Percentiles rank a stretch among this genome's conserved stretches.
Conservation (phyloP, 2,888 invertebrate species). For the Nebria salina region DNA sequence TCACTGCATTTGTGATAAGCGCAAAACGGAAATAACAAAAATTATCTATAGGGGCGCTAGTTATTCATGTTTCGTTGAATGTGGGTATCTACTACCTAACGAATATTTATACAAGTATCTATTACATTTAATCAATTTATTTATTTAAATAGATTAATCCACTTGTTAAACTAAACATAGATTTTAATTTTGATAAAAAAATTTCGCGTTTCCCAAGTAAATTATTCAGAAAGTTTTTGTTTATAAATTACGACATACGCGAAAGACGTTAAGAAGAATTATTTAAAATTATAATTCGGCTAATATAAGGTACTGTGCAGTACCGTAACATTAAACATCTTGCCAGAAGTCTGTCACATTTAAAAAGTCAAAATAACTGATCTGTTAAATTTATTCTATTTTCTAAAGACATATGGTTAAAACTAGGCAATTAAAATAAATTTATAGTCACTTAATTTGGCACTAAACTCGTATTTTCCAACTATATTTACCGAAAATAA, state of each 20-base stretch:
- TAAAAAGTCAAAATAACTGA: slow-evolving; percentile 21
- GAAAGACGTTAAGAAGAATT: slow-evolving; percentile 9
- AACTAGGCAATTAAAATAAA: neutral
- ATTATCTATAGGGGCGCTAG: slow-evolving; percentile 17
- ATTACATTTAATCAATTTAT: neutral
- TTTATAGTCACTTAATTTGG: neutral
- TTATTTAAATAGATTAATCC: neutral
- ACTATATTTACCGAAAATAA: slow-evolving; percentile 33
- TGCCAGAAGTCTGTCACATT: slow-evolving; percentile 10
- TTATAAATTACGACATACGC: neutral
- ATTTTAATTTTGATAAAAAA: no score
- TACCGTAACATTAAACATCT: slow-evolving; percentile 36
- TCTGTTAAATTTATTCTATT: slow-evolving; percentile 26
- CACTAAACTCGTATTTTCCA: neutral
- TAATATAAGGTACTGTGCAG: slow-evolving; percentile 32
- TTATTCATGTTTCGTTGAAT: slow-evolving; percentile 12
- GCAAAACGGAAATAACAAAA: slow-evolving; percentile 18
- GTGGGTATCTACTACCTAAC: slow-evolving; percentile 12
- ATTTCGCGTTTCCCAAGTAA: no score
- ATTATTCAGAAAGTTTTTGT: neutral
- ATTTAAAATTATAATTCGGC: slow-evolving; percentile 37
- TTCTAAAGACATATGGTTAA: slow-evolving; percentile 28
- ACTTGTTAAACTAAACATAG: no score
- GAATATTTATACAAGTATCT: neutral
- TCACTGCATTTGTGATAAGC: neutral